A percentile compares a stretch with the other conserved stretches of the same genome.
These are phyloP conservation scores for Zaprionus ornatus DNA, from an alignment of 1,140 invertebrate genomes.

Conservation along the genomic window DNA sequence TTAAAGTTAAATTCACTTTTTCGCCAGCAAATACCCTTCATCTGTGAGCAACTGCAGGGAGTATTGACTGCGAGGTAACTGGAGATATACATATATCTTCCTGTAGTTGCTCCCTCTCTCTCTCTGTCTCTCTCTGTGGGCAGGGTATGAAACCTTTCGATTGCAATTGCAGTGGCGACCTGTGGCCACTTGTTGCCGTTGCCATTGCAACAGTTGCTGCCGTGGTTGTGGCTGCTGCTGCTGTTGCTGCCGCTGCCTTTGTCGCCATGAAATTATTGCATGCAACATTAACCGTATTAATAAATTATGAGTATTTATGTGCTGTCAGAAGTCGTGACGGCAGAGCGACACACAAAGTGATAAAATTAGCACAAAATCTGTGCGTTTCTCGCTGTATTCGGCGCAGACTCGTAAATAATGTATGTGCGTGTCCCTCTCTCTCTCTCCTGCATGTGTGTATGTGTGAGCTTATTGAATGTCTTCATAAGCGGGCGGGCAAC, in stretches of 20 bases:
- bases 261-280: conserved; percentile 77
- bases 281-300: conserved; percentile 83
- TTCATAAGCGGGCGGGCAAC: conserved; percentile 78
- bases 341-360: conserved; percentile 84
- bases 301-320: conserved; percentile 84
- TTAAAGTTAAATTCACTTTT: conserved; percentile 58
- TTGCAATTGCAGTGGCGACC: conserved; percentile 34
- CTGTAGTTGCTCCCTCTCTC: background rate
- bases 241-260: conserved; percentile 26
- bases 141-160: conserved; percentile 23
- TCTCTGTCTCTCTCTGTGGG: background rate
- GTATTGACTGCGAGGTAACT: background rate
- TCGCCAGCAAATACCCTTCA: conserved; percentile 36
- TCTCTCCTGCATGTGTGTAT: conserved; percentile 33
- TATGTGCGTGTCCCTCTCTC: conserved; percentile 51
- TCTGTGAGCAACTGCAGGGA: background rate
- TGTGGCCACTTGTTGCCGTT: conserved; percentile 50
- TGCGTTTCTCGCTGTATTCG: conserved; percentile 66
- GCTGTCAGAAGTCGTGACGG: conserved; percentile 82
- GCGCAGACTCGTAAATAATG: conserved; percentile 74
- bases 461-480: conserved; percentile 68
- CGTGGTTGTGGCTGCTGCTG: background rate
- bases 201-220: background rate
- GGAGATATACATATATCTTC: background rate
- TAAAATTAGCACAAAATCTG: conserved; percentile 83